Base-by-base conservation (phyloP, 2,797 vertebrate genomes). In the Anas flavirostris region DNA sequence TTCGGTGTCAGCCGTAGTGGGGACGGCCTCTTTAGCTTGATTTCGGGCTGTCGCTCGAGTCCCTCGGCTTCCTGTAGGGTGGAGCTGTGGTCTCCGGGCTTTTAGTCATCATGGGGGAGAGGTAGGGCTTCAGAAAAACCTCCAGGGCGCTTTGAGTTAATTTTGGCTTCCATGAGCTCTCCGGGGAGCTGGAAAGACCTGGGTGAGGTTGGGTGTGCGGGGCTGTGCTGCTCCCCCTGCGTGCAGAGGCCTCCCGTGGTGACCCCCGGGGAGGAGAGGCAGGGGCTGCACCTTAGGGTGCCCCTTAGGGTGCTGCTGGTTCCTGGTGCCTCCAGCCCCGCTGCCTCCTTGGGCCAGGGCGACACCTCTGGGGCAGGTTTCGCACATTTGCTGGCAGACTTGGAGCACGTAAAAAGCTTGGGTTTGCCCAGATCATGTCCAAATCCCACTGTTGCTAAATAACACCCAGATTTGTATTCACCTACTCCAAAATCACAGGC, bases 21-120 rank as follows among this genome's bases (percentile, higher is more conserved):
- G 0, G 3, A 0, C 4, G 3, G 16, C 8, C 56, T 31, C 73
- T 33, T 12, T 1, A 16, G 69, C 64, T 44, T 7, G 31, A 0
- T 16, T 72, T 23, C n/a, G 18, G 26, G 21, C 62, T 58, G 56
- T 29, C 62, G 0, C 75, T 75, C 0, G 28, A 37, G 48, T 56
- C 69, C 58, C 68, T 62, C 29, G 62, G 64, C 82, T 80, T 66
- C 64, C 18, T 56, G 31, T 2, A 6, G 43, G 63, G 50, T 33
- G 64, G 75, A 68, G 63, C 85, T 74, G 25, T 43, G 66, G 4
- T 48, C 90, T 84, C 82, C 75, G 60, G 63, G 41, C 35, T 37
- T 78, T 83, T 18, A 44, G 64, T 92, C 82, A 29, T 77, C 56
- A 5, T 5, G 9, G 3, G 79, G 35, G 70, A 76, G 78, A 77